phyloP scores from a whole-genome alignment of 2,888 invertebrate species.

The Nowickia ferox region DNA sequence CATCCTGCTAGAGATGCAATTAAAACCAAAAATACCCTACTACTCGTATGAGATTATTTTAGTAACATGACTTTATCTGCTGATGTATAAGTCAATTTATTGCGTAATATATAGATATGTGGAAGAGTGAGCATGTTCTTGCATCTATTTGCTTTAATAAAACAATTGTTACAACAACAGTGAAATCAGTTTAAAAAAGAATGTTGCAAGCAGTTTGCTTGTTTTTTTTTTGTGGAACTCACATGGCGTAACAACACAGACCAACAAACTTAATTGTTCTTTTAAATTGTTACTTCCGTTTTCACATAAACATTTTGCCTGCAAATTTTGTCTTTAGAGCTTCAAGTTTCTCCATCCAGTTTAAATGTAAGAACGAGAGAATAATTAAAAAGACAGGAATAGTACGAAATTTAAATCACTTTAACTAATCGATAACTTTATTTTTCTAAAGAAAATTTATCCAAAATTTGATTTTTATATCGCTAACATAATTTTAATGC shows the following conservation, averaged over 20 bases:
- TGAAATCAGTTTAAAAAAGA: conserved; percentile 7
- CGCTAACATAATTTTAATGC: no score
- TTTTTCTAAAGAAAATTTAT: no score
- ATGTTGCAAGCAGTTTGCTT: conserved; percentile 22
- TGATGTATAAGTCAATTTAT: conserved; percentile 67
- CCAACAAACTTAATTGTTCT: conserved; percentile 64
- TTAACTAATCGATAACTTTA: background rate
- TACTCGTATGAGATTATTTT: conserved; percentile 57
- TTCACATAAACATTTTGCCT: conserved; percentile 51
- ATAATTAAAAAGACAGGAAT: background rate
- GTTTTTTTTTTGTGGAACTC: conserved; percentile 35
- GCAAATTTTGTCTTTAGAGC: background rate
- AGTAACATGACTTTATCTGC: conserved; percentile 69
- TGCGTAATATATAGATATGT: background rate
- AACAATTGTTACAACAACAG: conserved; percentile 34
- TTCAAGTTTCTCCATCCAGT: background rate
- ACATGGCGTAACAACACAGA: conserved; percentile 40
- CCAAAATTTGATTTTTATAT: no score
- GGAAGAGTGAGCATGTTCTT: background rate
- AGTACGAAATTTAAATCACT: background rate
- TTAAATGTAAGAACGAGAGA: background rate
- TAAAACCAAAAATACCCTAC: conserved; percentile 9
- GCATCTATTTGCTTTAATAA: conserved; percentile 11
- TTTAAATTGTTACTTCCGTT: conserved; percentile 62
- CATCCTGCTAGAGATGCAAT: conserved; percentile 44